Percentiles rank a stretch among this genome's conserved stretches.
Evolutionary conservation across 2,888 invertebrate species (phyloP).

Genomic region (Dynastes tityus): DNA sequence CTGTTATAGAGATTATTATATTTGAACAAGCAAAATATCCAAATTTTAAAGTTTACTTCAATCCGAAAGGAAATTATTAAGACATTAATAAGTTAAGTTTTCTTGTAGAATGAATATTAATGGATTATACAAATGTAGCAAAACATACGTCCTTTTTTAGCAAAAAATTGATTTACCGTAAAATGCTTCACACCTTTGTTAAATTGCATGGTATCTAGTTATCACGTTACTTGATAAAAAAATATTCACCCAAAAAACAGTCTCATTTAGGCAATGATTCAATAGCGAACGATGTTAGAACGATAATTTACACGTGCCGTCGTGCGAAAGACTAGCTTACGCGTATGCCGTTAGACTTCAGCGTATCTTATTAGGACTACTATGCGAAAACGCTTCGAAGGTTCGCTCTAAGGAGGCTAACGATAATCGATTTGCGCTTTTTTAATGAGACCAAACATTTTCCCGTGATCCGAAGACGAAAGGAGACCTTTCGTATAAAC

Average conservation of each 20-base stretch:
- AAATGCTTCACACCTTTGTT: too few relatives aligned
- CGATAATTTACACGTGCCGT: neutral
- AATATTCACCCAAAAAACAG: neutral
- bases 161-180: too few relatives aligned
- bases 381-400: neutral
- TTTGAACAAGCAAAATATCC: too few relatives aligned
- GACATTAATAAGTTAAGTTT: too few relatives aligned
- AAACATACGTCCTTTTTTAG: too few relatives aligned
- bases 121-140: too few relatives aligned
- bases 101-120: too few relatives aligned
- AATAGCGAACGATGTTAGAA: neutral
- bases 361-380: neutral
- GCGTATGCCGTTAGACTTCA: neutral
- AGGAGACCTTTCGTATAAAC: slow-evolving; percentile 17
- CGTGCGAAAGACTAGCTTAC: neutral
- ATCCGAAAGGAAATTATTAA: too few relatives aligned
- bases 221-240: neutral
- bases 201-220: neutral
- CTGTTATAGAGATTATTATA: too few relatives aligned
- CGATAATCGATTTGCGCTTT: slow-evolving; percentile 23
- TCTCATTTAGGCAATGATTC: neutral
- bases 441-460: slow-evolving; percentile 32
- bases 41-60: too few relatives aligned
- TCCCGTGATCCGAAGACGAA: neutral
- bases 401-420: slow-evolving; percentile 11